Base-by-base conservation (phyloP, 2,888 invertebrate species). In the Tetragnatha montana region DNA sequence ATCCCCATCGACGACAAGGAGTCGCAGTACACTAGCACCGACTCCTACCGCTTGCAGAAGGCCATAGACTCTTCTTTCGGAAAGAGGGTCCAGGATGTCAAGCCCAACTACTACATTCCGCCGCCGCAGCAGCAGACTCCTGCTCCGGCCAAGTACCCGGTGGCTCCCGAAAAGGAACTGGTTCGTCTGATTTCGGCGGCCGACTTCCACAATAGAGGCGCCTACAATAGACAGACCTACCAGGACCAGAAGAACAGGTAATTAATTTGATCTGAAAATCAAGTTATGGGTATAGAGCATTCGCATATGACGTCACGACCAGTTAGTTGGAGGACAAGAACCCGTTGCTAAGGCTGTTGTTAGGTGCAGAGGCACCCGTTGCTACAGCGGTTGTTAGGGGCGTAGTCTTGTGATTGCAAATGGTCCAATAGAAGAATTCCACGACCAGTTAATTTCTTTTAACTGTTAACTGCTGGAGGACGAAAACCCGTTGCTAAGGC, bases 131-230 rank as follows among this genome's bases (percentile, higher is more conserved):
- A 81, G 0, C 71, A 68, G 19, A 4, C 6, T 8, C n/a, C 81
- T 3, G 12, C 12, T 7, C 17, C 22, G 12, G 50, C 81, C 0
- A 82, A 82, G 21, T 78, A 73, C n/a, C 71, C 50, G 1, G 68
- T 88, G 12, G 78, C 21, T 10, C 85, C 82, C 8, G 76, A 71
- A 17, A 86, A 86, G 50, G 89, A 89, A 60, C 51, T 73, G 0
- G 90, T 90, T 1, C 68, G 90, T 14, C 87, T 83, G 60, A 74
- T 87, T 8, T 75, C 80, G 1, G 82, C 87, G 6, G 81, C 74
- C 17, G 90, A 90, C 12, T 90, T 80, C 69, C 87, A 87, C 79
- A 87, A 87, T 10, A 79, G 90, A 60, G 82, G 78, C 0, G 81
- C 81, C 10, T 85, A 89, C n/a, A 87, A 87, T 10, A 79, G 90